Evolutionary conservation across 2,797 vertebrate species (phyloP).

Genomic region (Amphiprion clarkii): DNA sequence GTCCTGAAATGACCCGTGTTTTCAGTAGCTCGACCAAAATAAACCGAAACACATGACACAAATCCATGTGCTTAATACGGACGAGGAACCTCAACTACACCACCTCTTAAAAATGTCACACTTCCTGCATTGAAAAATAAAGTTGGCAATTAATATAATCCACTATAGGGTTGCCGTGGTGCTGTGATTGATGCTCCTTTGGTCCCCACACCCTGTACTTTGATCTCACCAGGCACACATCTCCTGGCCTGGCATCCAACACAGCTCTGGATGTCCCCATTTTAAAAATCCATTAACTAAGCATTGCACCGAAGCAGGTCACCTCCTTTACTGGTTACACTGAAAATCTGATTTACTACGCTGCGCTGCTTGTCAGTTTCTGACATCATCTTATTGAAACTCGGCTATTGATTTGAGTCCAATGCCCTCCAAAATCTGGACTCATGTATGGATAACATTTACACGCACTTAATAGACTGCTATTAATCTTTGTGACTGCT

Average conservation of each 20-base stretch:
- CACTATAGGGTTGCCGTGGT: background rate
- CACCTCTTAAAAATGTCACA: background rate
- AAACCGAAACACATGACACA: too few relatives aligned
- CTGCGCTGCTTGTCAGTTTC: constrained; percentile 33
- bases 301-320: constrained; percentile 50
- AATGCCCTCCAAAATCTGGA: constrained; percentile 33
- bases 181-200: constrained; percentile 25
- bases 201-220: background rate
- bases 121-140: background rate
- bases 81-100: too few relatives aligned
- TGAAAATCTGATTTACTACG: constrained; percentile 57
- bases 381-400: constrained; percentile 60
- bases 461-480: constrained; percentile 32
- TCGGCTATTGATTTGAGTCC: constrained; percentile 55
- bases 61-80: too few relatives aligned
- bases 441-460: constrained; percentile 44
- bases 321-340: constrained; percentile 45
- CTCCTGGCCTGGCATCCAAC: constrained; percentile 22
- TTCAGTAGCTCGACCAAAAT: too few relatives aligned
- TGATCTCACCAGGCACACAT: constrained; percentile 27
- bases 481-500: constrained; percentile 48
- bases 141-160: background rate
- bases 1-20: too few relatives aligned
- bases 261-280: constrained; percentile 46
- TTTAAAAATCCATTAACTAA: constrained; percentile 63